These are phyloP conservation scores for Gallinago media DNA, from an alignment of 2,113 vertebrate species.

Conservation along the genomic window DNA sequence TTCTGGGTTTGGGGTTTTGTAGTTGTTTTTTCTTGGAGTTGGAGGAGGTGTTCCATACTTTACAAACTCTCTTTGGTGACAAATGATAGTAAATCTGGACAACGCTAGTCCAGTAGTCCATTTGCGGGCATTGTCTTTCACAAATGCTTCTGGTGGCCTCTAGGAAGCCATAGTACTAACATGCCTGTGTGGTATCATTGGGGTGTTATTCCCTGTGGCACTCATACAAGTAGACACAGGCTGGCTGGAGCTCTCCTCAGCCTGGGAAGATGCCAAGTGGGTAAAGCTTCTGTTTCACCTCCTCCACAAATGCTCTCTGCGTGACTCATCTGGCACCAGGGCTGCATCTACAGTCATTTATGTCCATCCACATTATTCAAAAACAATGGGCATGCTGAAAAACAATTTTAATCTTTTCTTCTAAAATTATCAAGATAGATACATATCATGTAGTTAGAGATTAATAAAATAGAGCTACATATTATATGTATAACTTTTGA, in stretches of 20 bases:
- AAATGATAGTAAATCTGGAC: not conserved
- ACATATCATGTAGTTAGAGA: not conserved
- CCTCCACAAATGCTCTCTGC: not conserved
- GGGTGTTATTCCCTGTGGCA: not conserved
- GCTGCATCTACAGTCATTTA: not conserved
- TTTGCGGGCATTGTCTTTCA: not conserved
- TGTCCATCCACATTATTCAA: not conserved
- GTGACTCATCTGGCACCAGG: not conserved
- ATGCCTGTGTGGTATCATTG: fast-evolving
- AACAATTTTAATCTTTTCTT: not conserved
- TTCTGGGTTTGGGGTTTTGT: not conserved
- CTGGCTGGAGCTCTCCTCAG: not conserved
- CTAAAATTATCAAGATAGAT: not conserved
- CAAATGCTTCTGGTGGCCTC: not conserved
- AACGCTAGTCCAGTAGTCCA: not conserved
- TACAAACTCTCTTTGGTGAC: not conserved
- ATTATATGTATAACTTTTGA: not conserved
- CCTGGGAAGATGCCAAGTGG: not conserved
- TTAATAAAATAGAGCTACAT: not conserved
- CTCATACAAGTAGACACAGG: not conserved
- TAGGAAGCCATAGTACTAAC: not conserved
- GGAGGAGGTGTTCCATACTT: fast-evolving
- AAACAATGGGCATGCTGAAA: not conserved
- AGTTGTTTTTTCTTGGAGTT: not conserved
- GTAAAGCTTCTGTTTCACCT: conserved; percentile 7